phyloP scores from a whole-genome alignment of 2,888 invertebrate genomes.

The Andrena minutula region DNA sequence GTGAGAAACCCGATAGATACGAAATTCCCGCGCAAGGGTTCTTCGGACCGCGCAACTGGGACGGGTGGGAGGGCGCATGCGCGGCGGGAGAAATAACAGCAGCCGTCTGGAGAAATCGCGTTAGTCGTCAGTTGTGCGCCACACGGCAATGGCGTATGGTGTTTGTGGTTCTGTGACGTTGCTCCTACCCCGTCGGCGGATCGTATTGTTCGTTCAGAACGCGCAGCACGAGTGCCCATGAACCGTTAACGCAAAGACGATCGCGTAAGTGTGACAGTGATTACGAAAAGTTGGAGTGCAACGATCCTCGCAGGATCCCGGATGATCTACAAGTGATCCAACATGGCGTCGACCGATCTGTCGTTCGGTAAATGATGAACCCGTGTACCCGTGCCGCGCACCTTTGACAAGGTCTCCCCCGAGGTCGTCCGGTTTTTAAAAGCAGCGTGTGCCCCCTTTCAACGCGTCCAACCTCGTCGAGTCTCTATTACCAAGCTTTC shows the following conservation, averaged over 20 bases:
- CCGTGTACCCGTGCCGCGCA: constrained; percentile 41
- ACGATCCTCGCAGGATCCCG: constrained; percentile 66
- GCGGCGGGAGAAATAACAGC: constrained; percentile 69
- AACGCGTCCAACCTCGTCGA: neutral
- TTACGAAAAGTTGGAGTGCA: constrained; percentile 27
- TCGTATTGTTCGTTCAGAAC: constrained; percentile 23
- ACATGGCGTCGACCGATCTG: constrained; percentile 85
- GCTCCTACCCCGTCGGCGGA: constrained; percentile 22
- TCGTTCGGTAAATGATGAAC: constrained; percentile 83
- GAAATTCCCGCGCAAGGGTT: constrained; percentile 29
- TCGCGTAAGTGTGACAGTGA: constrained; percentile 22
- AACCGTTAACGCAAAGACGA: neutral
- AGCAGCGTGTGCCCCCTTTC: constrained; percentile 32
- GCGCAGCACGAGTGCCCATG: constrained; percentile 34
- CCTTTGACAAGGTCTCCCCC: constrained; percentile 62
- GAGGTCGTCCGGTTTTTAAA: constrained; percentile 67
- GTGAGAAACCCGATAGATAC: neutral
- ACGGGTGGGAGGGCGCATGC: constrained; percentile 53
- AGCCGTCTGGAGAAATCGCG: constrained; percentile 46
- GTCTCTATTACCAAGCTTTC: constrained; percentile 1
- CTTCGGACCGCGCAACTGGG: neutral
- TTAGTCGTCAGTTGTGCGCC: constrained; percentile 74
- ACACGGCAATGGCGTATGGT: constrained; percentile 76
- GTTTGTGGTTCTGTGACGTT: constrained; percentile 34
- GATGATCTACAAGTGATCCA: constrained; percentile 82